Evolutionary conservation across 2,797 vertebrate genomes (phyloP).

Genomic region (Arrhamphus sclerolepis): DNA sequence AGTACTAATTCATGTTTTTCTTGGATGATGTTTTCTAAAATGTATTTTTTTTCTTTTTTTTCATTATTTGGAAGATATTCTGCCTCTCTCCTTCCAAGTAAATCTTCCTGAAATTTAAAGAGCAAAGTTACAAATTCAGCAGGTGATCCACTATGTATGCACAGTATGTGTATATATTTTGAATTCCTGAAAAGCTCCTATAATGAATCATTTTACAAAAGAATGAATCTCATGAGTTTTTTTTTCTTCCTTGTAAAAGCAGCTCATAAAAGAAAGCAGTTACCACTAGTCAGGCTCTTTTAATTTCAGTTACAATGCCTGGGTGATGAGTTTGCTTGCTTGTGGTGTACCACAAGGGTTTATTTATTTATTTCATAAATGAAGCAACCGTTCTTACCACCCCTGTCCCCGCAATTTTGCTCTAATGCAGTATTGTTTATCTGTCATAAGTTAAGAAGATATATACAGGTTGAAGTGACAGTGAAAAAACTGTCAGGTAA

Average conservation of each 20-base stretch:
- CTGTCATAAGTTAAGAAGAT: slow-evolving; percentile 58
- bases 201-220: no score
- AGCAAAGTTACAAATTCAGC: no score
- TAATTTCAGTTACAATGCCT: slow-evolving; percentile 7
- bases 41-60: no score
- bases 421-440: slow-evolving; percentile 53
- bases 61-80: no score
- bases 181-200: no score
- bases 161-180: background rate
- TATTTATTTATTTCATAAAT: slow-evolving; percentile 29
- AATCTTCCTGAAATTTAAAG: no score
- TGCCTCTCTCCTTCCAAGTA: no score
- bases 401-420: slow-evolving; percentile 42
- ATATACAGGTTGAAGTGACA: slow-evolving; percentile 26
- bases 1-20: no score
- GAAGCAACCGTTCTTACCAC: slow-evolving; percentile 14
- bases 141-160: background rate
- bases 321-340: slow-evolving; percentile 1
- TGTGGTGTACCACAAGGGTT: slow-evolving; percentile 1
- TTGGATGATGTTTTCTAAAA: no score
- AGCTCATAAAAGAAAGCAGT: background rate
- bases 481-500: slow-evolving; percentile 54
- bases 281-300: background rate
- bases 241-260: no score
- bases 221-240: no score